Evolutionary conservation across 2,797 vertebrate species (phyloP).

Genomic region (Jordanella pulchra): DNA sequence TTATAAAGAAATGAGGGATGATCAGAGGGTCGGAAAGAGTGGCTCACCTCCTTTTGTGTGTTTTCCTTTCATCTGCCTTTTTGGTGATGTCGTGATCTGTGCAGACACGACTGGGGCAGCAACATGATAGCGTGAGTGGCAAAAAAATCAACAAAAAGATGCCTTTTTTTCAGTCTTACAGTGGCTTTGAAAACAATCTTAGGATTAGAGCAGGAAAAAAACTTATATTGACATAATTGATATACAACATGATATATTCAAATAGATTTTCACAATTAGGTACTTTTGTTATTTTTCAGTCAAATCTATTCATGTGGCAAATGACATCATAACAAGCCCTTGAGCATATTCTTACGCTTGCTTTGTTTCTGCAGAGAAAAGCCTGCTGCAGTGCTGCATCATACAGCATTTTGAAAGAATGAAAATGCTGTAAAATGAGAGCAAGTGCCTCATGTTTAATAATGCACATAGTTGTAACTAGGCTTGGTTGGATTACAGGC

Average conservation of each 20-base stretch:
- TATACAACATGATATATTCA: not conserved
- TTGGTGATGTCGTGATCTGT: conserved; percentile 57
- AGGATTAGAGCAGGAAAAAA: conserved; percentile 2
- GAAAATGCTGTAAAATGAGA: not conserved
- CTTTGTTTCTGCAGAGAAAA: conserved; percentile 20
- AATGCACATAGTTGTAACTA: not conserved
- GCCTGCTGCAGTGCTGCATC: conserved; percentile 33
- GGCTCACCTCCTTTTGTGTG: conserved; percentile 56
- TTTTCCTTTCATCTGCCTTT: conserved; percentile 68
- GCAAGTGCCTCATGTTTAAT: conserved; percentile 1
- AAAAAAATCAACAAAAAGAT: conserved; percentile 35
- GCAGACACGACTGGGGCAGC: conserved; percentile 49
- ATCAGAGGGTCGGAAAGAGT: conserved; percentile 61
- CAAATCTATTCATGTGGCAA: conserved; percentile 18
- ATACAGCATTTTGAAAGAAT: conserved; percentile 27
- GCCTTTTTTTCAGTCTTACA: conserved; percentile 39
- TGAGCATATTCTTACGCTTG: conserved; percentile 11
- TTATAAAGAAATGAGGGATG: conserved; percentile 61
- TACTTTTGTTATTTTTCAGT: not conserved
- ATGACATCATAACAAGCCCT: conserved; percentile 18
- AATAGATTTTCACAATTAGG: not conserved
- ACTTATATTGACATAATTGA: conserved; percentile 23
- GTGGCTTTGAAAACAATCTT: conserved; percentile 27
- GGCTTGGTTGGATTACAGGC: not conserved
- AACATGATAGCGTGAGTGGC: conserved; percentile 51